phyloP scores from a whole-genome alignment of 2,797 vertebrate species.

The Micrastur ruficollis region DNA sequence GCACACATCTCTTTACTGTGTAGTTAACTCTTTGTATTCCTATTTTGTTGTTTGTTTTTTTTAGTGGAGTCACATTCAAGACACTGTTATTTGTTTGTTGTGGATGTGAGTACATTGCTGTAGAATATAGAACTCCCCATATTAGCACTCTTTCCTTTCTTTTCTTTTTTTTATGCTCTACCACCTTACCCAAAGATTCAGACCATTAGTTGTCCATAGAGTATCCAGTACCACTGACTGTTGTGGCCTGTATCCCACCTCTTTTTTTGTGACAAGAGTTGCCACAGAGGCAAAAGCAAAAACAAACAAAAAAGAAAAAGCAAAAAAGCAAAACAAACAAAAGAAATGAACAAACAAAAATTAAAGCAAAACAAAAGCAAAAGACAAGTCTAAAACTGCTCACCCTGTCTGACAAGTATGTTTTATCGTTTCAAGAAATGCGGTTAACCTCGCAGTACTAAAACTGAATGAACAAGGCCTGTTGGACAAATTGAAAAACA shows the following conservation, averaged over 20 bases:
- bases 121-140: conserved; percentile 89
- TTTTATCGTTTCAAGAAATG: conserved; percentile 99
- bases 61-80: conserved; percentile 97
- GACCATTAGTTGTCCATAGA: conserved; percentile 75
- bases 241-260: conserved; percentile 77
- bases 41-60: conserved; percentile 91
- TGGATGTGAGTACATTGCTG: conserved; percentile 96
- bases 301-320: conserved; percentile 69
- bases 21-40: conserved; percentile 92
- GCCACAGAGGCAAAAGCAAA: conserved; percentile 76
- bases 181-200: conserved; percentile 91
- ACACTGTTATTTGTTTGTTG: conserved; percentile 96
- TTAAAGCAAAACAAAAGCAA: conserved; percentile 75
- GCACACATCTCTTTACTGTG: conserved; percentile 83
- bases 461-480: conserved; percentile 99
- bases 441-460: conserved; percentile 99
- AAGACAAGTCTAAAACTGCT: conserved; percentile 92
- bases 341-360: conserved; percentile 73
- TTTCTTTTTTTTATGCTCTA: conserved; percentile 91
- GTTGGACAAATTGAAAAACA: conserved; percentile 99
- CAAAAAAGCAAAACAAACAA: conserved; percentile 70
- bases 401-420: conserved; percentile 99
- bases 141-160: conserved; percentile 94
- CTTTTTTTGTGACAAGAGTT: conserved; percentile 77
- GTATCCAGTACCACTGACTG: conserved; percentile 75